phyloP scores from a whole-genome alignment of 2,797 vertebrate species.

The Lepidocolaptes lacrymiger region DNA sequence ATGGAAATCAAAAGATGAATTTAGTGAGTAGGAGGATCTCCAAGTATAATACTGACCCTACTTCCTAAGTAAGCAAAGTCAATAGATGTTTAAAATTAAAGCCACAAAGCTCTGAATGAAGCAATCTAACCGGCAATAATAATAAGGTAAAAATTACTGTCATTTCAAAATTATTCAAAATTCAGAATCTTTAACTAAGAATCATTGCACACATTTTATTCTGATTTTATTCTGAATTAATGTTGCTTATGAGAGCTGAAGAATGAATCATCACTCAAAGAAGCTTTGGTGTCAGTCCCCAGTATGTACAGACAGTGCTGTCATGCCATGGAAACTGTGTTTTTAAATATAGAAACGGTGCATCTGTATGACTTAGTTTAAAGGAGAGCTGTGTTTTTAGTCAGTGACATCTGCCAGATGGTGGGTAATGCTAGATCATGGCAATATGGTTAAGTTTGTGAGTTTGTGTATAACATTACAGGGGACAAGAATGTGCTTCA shows the following conservation, averaged over 20 bases:
- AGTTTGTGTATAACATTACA: conserved; percentile 12
- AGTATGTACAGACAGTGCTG: conserved; percentile 12
- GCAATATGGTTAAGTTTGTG: conserved; percentile 29
- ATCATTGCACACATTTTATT: neutral
- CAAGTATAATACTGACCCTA: neutral
- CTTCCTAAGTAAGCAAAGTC: neutral
- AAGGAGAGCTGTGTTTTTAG: conserved; percentile 53
- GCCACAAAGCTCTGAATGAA: neutral
- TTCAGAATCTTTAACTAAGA: neutral
- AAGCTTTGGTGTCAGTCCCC: neutral
- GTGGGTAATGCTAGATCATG: conserved; percentile 42
- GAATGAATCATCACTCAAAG: neutral
- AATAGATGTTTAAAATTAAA: neutral
- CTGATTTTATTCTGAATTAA: neutral
- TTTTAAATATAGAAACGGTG: conserved; percentile 51
- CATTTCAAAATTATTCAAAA: neutral
- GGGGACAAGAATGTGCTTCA: neutral
- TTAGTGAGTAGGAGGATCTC: neutral
- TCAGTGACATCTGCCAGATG: conserved; percentile 36
- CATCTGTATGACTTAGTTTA: conserved; percentile 31
- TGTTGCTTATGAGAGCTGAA: neutral
- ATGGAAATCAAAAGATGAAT: neutral
- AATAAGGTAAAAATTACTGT: neutral
- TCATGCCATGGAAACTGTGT: conserved; percentile 30
- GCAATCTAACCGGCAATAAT: neutral